Evolutionary conservation across 2,113 vertebrate genomes (phyloP), one percentile per base, ranked within the genome.

Genomic region (Indri indri): DNA sequence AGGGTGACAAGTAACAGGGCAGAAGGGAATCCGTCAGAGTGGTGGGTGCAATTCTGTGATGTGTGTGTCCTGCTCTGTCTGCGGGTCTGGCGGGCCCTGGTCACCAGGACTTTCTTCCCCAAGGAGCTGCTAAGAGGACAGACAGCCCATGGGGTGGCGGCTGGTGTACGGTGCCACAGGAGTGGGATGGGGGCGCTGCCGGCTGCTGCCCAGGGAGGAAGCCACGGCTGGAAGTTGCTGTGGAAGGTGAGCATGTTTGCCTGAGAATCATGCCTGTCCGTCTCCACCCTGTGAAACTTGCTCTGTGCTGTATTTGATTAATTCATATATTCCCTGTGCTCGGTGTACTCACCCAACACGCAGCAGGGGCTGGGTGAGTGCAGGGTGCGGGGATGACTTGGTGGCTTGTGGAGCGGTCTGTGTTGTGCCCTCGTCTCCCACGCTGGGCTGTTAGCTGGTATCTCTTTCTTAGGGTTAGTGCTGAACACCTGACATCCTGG

Each of bases 321-420:
- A 27, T 8, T n/a, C 9, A 0, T 22, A 0, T 5, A 4, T 14
- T 22, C 57, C 20, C 84, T 70, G 34, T 57, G 45, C 40, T 85
- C 17, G 1, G 9, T 10, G 1, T 5, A 20, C 9, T 5, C 1
- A 17, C 8, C 18, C 4, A 52, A 27, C 14, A 37, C 18, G 0
- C 27, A 1, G 20, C 0, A 5, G 5, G 68, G 30, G 6, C 88
- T 42, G 47, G 61, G 0, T 1, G 13, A 22, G 11, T 12, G 11
- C 8, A 40, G 47, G n/a, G 6, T 2, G 10, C 1, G 0, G 1
- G 42, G 5, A 50, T 11, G 52, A 18, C n/a, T 17, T 18, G 11
- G 37, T 32, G 61, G 50, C n/a, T 32, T 6, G 13, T 2, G 54
- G 65, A 32, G 71, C 6, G 0, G 30, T 30, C n/a, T n/a, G 18